These are phyloP conservation scores for Verasper variegatus DNA, from an alignment of 2,113 vertebrate species.

Conservation along the genomic window DNA sequence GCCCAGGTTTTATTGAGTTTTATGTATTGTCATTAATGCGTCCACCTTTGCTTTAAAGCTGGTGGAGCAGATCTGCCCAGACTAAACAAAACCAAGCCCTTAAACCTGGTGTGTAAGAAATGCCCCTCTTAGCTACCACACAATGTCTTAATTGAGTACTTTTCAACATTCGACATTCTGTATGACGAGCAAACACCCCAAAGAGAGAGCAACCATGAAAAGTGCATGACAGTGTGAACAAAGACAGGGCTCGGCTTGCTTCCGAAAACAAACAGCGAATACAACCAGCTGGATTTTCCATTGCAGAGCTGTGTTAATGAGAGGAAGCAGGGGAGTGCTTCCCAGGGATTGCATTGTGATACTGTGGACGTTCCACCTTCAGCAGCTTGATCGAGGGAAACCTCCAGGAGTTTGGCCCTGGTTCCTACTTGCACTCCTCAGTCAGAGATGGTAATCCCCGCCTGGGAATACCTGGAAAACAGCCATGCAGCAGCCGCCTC, in stretches of 20 bases:
- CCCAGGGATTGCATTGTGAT: constrained; percentile 83
- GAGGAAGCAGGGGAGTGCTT: constrained; percentile 80
- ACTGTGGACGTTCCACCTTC: constrained; percentile 52
- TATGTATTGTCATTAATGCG: no score
- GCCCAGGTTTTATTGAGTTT: no score
- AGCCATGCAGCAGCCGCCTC: constrained; percentile 47
- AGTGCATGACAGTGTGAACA: constrained; percentile 74
- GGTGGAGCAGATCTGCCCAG: constrained; percentile 7
- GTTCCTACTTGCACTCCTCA: constrained; percentile 49
- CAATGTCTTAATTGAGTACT: constrained; percentile 23
- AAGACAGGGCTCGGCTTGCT: constrained; percentile 75
- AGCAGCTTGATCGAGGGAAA: constrained; percentile 67
- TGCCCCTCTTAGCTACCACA: constrained; percentile 24
- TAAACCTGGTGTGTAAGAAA: constrained; percentile 21
- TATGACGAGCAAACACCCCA: constrained; percentile 61
- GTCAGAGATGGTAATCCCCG: constrained; percentile 63
- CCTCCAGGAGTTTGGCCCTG: constrained; percentile 63
- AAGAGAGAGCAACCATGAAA: constrained; percentile 53
- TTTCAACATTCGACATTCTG: constrained; percentile 13
- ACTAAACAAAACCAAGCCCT: constrained; percentile 42
- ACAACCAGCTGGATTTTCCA: constrained; percentile 81
- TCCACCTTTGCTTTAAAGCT: no score
- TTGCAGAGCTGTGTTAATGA: constrained; percentile 78
- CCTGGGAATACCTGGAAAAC: constrained; percentile 67
- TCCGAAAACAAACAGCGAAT: constrained; percentile 80